Percentiles rank a stretch among this genome's conserved stretches.
These are phyloP conservation scores for Erythrocercus mccallii DNA, from an alignment of 2,113 vertebrate genomes.

Conservation along the genomic window DNA sequence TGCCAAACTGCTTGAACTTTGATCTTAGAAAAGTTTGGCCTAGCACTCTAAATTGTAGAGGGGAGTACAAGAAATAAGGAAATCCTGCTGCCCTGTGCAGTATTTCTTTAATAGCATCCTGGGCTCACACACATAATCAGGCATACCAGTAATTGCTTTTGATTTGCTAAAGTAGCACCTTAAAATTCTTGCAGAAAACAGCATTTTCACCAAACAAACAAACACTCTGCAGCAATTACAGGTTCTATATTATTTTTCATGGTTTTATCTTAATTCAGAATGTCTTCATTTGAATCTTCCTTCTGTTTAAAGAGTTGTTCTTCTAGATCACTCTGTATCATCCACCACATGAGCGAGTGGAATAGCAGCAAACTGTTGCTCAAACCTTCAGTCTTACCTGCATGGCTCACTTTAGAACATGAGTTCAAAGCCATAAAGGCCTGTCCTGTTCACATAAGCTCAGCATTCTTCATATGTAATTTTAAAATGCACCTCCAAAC, in stretches of 20 bases:
- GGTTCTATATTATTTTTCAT: background rate
- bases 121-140: background rate
- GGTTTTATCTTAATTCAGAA: background rate
- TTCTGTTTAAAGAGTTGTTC: background rate
- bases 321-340: background rate
- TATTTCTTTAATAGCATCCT: background rate
- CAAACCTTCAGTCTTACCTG: background rate
- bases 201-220: background rate
- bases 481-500: background rate
- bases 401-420: background rate
- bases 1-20: background rate
- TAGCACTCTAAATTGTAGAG: background rate
- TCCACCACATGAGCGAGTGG: rapidly evolving
- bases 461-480: background rate
- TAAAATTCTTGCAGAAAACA: background rate
- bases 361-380: background rate
- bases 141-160: background rate
- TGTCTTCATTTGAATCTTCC: background rate
- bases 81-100: background rate
- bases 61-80: background rate
- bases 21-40: background rate
- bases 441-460: background rate
- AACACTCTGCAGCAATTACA: background rate
- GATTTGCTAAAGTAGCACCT: background rate
- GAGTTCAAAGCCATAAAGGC: background rate